A percentile compares a stretch with the other conserved stretches of the same genome.
phyloP scores from a whole-genome alignment of 2,797 vertebrate genomes.

The Trachurus trachurus region DNA sequence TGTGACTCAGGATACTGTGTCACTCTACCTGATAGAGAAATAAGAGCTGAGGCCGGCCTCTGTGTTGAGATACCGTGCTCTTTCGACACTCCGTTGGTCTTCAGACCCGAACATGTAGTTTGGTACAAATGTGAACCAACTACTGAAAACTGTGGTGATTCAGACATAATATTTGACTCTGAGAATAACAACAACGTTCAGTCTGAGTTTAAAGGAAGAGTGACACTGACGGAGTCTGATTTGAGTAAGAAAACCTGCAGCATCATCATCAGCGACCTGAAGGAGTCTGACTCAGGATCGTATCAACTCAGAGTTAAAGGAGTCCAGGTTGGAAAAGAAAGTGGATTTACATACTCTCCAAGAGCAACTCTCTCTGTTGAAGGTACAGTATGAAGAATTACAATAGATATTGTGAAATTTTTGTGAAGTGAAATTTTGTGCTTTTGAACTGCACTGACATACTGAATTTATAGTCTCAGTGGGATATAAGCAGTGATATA shows the following conservation, averaged over 20 bases:
- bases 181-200: background rate
- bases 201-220: background rate
- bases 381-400: slow-evolving; percentile 43
- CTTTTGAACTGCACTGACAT: background rate
- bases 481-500: background rate
- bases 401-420: background rate
- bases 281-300: slow-evolving; percentile 44
- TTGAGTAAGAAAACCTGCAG: slow-evolving; percentile 37
- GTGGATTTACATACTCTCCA: fast-evolving
- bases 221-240: slow-evolving; percentile 36
- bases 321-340: fast-evolving
- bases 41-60: slow-evolving; percentile 54
- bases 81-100: fast-evolving
- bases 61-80: slow-evolving; percentile 52
- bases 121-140: slow-evolving; percentile 45
- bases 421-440: background rate
- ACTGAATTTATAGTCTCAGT: background rate
- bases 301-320: slow-evolving; percentile 57
- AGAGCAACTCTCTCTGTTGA: slow-evolving; percentile 20
- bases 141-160: fast-evolving
- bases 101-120: fast-evolving
- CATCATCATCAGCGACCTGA: slow-evolving; percentile 62
- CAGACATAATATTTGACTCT: slow-evolving; percentile 26
- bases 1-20: fast-evolving
- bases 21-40: slow-evolving; percentile 2